These are phyloP conservation scores for Entomyzon cyanotis DNA, from an alignment of 2,113 vertebrate genomes.

Conservation along the genomic window DNA sequence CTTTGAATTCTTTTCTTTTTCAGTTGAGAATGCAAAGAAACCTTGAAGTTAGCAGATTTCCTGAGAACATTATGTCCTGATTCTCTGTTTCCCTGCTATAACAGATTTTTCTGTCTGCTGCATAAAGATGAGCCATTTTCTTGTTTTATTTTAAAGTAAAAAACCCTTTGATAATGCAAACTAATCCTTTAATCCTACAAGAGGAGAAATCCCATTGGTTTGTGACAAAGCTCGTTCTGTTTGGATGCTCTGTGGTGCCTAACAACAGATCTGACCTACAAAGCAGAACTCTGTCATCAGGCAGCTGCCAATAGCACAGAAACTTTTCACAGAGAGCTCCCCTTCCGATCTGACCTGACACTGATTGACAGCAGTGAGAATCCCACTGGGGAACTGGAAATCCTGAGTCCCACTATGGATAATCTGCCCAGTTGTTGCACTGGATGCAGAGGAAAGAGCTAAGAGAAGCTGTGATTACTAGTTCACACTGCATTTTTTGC, in stretches of 20 bases:
- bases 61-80: not conserved
- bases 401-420: not conserved
- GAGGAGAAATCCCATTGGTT: slow-evolving; percentile 7
- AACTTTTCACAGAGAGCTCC: not conserved
- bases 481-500: not conserved
- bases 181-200: slow-evolving; percentile 55
- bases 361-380: slow-evolving; percentile 67
- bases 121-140: not conserved
- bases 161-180: slow-evolving; percentile 10
- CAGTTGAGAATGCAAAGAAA: not conserved
- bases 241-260: slow-evolving; percentile 1
- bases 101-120: slow-evolving; percentile 1
- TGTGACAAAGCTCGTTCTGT: slow-evolving; percentile 21
- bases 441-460: not conserved
- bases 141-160: slow-evolving; percentile 35
- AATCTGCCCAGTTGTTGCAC: slow-evolving; percentile 3
- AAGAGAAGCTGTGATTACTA: not conserved
- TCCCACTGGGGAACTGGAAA: slow-evolving; percentile 57
- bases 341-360: slow-evolving; percentile 44
- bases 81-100: not conserved
- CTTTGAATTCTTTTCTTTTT: not conserved
- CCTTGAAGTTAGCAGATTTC: not conserved
- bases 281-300: slow-evolving; percentile 8
- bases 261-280: slow-evolving; percentile 43
- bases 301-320: slow-evolving; percentile 32